Percentiles rank a stretch among this genome's conserved stretches.
Conservation (phyloP, 2,797 vertebrate genomes). For the Pseudochirops cupreus region DNA sequence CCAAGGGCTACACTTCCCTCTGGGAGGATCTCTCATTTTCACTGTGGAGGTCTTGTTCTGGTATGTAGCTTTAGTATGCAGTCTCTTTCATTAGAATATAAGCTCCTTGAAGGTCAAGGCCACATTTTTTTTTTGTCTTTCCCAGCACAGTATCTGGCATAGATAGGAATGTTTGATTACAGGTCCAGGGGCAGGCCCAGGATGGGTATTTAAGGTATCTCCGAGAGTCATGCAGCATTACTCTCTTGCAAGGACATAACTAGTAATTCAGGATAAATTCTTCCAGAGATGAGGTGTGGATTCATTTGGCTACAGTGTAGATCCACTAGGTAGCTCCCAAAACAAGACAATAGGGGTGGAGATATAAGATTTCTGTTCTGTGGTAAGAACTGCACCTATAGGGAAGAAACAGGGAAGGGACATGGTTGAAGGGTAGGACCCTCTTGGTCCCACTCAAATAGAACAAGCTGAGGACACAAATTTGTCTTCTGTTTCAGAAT, state of each 20-base stretch:
- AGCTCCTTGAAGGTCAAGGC: not conserved
- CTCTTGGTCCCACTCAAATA: not conserved
- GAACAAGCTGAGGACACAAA: not conserved
- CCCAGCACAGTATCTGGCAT: not conserved
- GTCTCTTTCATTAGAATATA: not conserved
- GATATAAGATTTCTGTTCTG: not conserved
- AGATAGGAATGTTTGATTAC: not conserved
- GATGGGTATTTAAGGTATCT: not conserved
- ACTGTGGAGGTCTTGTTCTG: not conserved
- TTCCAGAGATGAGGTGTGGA: not conserved
- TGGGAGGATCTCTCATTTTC: not conserved
- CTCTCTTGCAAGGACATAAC: not conserved
- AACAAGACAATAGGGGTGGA: not conserved
- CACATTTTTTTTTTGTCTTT: not conserved
- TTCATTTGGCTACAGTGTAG: not conserved
- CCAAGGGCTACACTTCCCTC: not conserved
- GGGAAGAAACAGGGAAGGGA: not conserved
- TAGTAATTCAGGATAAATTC: not conserved
- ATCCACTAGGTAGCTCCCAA: not conserved
- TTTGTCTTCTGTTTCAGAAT: not conserved
- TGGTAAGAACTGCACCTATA: not conserved
- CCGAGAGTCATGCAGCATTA: not conserved
- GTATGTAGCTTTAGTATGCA: not conserved
- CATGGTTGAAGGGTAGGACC: not conserved
- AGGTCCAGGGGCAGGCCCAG: not conserved